Percentiles rank a stretch among this genome's conserved stretches.
Evolutionary conservation across 2,113 vertebrate genomes (phyloP).

Genomic region (Scophthalmus maximus): DNA sequence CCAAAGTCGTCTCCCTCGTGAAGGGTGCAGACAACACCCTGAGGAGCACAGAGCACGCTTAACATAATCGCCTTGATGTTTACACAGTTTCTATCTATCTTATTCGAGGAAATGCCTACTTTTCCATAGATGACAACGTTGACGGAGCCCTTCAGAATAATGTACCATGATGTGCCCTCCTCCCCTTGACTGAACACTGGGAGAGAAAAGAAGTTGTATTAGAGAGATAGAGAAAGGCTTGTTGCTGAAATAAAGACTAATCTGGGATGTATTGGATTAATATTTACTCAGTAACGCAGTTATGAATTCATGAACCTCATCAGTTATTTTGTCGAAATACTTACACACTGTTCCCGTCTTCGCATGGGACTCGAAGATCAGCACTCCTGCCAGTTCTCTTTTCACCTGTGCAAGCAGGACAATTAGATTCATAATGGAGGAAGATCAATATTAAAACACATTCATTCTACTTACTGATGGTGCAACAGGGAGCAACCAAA

Average conservation of each 20-base stretch:
- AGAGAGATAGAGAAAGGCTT: slow-evolving; percentile 5
- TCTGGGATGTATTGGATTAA: slow-evolving; percentile 7
- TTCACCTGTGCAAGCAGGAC: slow-evolving; percentile 87
- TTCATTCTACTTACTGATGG: not conserved
- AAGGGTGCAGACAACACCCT: slow-evolving; percentile 98
- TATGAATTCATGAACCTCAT: not conserved
- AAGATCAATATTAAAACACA: not conserved
- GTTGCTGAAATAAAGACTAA: not conserved
- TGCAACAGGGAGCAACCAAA: slow-evolving; percentile 7
- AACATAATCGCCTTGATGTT: not conserved
- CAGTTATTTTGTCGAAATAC: slow-evolving; percentile 65
- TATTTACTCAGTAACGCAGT: not conserved
- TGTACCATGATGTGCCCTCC: slow-evolving; percentile 99
- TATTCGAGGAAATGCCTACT: slow-evolving; percentile 80
- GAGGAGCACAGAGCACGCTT: slow-evolving; percentile 16
- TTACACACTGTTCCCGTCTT: slow-evolving; percentile 97
- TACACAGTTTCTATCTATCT: not conserved
- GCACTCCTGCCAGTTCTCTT: slow-evolving; percentile 92
- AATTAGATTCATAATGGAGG: slow-evolving; percentile 8
- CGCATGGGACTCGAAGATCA: slow-evolving; percentile 96
- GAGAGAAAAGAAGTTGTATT: slow-evolving; percentile 59
- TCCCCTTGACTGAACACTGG: slow-evolving; percentile 99
- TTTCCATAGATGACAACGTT: slow-evolving; percentile 99
- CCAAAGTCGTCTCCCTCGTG: slow-evolving; percentile 98
- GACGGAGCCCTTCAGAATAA: slow-evolving; percentile 98